Evolutionary conservation across 2,797 vertebrate species (phyloP).

Genomic region (Ceryle rudis): DNA sequence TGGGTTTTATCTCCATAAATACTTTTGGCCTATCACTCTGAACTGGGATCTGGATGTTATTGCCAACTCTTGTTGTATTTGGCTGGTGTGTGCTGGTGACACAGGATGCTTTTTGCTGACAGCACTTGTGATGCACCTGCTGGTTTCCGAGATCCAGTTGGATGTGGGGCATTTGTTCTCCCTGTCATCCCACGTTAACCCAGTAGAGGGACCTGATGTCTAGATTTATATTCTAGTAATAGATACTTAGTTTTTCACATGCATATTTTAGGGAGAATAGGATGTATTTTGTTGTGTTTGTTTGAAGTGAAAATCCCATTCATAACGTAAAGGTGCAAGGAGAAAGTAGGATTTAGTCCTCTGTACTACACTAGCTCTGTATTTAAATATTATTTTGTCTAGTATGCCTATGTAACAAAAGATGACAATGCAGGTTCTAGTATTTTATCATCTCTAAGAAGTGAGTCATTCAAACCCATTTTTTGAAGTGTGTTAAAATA

Average conservation of each 20-base stretch:
- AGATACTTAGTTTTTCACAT: neutral
- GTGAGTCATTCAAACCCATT: neutral
- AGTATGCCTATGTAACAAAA: neutral
- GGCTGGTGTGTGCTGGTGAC: neutral
- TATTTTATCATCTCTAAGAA: neutral
- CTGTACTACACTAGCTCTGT: neutral
- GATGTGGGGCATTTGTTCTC: neutral
- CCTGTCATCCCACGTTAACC: slow-evolving; percentile 20
- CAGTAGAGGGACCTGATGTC: slow-evolving; percentile 46
- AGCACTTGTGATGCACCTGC: neutral
- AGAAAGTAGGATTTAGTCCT: neutral
- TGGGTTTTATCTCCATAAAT: neutral
- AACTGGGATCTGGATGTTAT: neutral
- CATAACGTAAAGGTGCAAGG: neutral
- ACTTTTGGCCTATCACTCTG: neutral
- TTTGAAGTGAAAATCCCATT: neutral
- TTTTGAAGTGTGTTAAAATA: neutral
- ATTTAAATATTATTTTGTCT: neutral
- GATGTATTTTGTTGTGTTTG: neutral
- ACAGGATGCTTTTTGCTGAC: neutral
- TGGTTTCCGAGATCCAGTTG: neutral
- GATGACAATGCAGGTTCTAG: neutral
- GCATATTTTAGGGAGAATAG: neutral
- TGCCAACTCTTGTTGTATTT: neutral
- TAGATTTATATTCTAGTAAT: neutral